Evolutionary conservation across 2,888 invertebrate species (phyloP).

Genomic region (Lepidocyrtinus sp.): DNA sequence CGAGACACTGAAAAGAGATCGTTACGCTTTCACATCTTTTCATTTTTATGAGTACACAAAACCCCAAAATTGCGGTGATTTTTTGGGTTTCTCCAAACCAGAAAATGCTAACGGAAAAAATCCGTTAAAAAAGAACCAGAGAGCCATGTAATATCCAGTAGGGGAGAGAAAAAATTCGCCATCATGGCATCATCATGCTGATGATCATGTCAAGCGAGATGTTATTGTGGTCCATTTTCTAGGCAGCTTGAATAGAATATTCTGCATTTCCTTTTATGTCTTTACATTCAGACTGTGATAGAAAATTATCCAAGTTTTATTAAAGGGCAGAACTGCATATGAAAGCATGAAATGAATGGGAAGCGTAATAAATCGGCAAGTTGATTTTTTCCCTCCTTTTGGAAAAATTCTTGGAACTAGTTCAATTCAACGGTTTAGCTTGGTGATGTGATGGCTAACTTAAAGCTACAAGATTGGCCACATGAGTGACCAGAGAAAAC

Average conservation of each 20-base stretch:
- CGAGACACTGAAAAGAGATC: too few relatives aligned
- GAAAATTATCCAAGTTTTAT: background rate
- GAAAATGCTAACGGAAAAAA: background rate
- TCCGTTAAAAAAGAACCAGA: background rate
- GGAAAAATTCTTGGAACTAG: constrained; percentile 42
- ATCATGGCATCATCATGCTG: background rate
- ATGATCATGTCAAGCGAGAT: constrained; percentile 59
- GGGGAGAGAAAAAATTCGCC: background rate
- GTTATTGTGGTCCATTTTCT: constrained; percentile 61
- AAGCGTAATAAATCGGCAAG: constrained; percentile 16
- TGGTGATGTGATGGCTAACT: background rate
- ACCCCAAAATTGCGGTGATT: background rate
- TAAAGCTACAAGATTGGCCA: constrained; percentile 62
- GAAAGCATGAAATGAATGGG: constrained; percentile 1
- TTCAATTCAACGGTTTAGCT: constrained; percentile 61
- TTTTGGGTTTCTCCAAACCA: background rate
- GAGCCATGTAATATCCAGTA: too few relatives aligned
- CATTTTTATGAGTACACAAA: background rate
- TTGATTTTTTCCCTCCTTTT: constrained; percentile 9
- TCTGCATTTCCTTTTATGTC: background rate
- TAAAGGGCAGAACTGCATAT: constrained; percentile 4
- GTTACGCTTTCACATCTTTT: too few relatives aligned
- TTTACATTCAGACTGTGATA: too few relatives aligned
- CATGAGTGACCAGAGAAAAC: constrained; percentile 69
- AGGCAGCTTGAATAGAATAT: constrained; percentile 37